Conservation (phyloP, 2,888 invertebrate genomes). For the Horisme vitalbata region DNA sequence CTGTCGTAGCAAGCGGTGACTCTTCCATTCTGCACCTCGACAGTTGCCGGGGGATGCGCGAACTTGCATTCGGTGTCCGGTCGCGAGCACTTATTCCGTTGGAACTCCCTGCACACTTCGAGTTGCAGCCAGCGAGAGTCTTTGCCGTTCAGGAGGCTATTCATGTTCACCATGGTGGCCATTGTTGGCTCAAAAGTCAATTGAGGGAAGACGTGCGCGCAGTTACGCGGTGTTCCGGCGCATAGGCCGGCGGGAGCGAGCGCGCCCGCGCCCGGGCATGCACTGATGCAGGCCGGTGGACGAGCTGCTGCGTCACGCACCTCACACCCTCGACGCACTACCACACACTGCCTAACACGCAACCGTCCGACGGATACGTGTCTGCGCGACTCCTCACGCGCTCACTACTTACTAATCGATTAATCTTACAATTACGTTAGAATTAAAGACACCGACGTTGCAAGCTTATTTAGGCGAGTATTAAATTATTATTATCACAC, state of each 20-base stretch:
- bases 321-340: constrained; percentile 57
- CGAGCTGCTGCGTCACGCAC: constrained; percentile 46
- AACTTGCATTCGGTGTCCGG: constrained; percentile 99
- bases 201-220: constrained; percentile 63
- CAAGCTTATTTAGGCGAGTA: constrained; percentile 81
- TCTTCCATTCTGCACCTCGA: constrained; percentile 99
- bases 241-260: constrained; percentile 74
- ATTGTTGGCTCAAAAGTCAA: constrained; percentile 72
- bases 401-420: constrained; percentile 63
- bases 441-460: constrained; percentile 80
- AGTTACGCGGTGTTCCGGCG: constrained; percentile 77
- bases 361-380: constrained; percentile 48
- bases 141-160: constrained; percentile 98
- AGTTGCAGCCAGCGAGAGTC: constrained; percentile 99
- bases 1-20: constrained; percentile 99
- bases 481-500: constrained; percentile 78
- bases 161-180: constrained; percentile 97
- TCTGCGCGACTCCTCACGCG: constrained; percentile 43
- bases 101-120: constrained; percentile 99
- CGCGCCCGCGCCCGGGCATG: constrained; percentile 71
- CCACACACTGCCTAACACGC: constrained; percentile 68
- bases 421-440: constrained; percentile 78
- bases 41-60: constrained; percentile 99
- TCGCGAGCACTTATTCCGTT: constrained; percentile 99
- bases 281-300: constrained; percentile 60